A percentile compares a stretch with the other conserved stretches of the same genome.
Evolutionary conservation across 2,888 invertebrate species (phyloP).

Genomic region (Dryadula phaetusa): DNA sequence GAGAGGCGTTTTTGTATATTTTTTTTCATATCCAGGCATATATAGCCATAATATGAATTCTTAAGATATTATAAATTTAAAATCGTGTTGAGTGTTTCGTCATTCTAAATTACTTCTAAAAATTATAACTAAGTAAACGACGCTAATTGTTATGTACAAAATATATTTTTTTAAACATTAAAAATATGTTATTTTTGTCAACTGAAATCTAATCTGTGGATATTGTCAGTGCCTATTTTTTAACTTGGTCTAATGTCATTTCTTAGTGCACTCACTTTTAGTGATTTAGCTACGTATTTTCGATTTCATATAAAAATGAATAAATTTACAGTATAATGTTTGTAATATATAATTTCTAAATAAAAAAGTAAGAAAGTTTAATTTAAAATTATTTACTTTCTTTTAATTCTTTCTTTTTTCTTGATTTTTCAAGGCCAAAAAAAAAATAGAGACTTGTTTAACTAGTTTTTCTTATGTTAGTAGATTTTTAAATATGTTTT

Average conservation of each 20-base stretch:
- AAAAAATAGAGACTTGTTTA: neutral
- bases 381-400: neutral
- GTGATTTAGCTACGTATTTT: neutral
- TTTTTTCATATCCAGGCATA: too few relatives aligned
- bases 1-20: too few relatives aligned
- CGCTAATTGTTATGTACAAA: too few relatives aligned
- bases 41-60: too few relatives aligned
- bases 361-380: neutral
- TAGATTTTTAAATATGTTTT: neutral
- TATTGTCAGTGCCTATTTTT: neutral
- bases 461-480: neutral
- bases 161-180: too few relatives aligned
- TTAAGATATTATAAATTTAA: too few relatives aligned
- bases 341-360: neutral
- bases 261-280: neutral
- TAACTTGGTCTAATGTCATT: slow-evolving; percentile 3
- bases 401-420: too few relatives aligned
- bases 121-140: too few relatives aligned
- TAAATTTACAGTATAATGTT: neutral
- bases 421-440: too few relatives aligned
- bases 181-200: too few relatives aligned
- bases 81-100: too few relatives aligned
- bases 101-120: too few relatives aligned
- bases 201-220: neutral
- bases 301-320: neutral